phyloP scores from a whole-genome alignment of 1,140 invertebrate genomes.

The Dreissena rostriformis region DNA sequence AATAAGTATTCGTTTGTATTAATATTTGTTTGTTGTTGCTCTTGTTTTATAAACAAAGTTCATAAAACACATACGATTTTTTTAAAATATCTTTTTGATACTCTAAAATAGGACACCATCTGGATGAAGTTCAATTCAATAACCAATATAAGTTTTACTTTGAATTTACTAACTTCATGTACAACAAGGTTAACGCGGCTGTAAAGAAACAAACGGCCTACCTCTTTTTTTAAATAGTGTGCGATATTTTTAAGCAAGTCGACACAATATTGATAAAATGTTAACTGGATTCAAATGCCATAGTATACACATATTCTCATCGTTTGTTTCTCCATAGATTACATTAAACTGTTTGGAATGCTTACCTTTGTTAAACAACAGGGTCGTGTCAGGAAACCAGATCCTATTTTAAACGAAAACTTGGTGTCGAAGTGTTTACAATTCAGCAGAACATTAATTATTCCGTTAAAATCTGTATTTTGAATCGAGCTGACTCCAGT shows the following conservation, averaged over 20 bases:
- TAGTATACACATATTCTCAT: background rate
- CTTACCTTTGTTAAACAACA: background rate
- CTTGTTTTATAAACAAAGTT: too few species aligned
- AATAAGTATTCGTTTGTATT: background rate
- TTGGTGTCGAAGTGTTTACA: background rate
- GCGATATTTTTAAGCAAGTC: background rate
- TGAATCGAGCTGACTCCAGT: background rate
- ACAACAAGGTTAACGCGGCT: too few species aligned
- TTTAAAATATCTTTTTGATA: background rate
- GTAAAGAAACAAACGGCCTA: too few species aligned
- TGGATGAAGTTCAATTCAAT: background rate
- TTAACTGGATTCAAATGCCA: background rate
- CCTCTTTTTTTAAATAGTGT: too few species aligned
- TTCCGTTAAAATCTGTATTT: conserved; percentile 1
- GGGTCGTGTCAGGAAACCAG: background rate
- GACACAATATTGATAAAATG: background rate
- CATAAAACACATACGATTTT: background rate
- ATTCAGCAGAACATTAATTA: background rate
- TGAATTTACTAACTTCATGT: too few species aligned
- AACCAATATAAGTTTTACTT: too few species aligned
- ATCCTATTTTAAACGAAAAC: background rate
- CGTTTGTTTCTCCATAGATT: background rate
- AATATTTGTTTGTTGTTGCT: background rate
- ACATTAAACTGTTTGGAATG: background rate
- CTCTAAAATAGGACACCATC: background rate